Evolutionary conservation across 2,888 invertebrate species (phyloP), one percentile per base, ranked within the genome.

Genomic region (Pollenia labialis): DNA sequence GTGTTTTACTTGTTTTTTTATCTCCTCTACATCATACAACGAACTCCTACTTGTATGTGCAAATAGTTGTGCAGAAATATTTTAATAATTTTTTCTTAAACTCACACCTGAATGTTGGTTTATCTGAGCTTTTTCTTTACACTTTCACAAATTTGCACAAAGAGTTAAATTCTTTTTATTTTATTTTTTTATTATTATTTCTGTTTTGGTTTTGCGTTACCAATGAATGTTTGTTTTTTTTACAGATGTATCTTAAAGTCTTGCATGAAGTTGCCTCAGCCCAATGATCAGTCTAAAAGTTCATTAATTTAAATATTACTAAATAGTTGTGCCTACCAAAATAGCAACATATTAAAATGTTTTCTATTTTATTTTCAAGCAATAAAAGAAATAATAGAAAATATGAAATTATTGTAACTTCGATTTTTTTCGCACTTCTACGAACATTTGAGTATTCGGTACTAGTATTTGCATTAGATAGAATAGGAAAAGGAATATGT

Each of bases 131-230:
- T 74, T 86, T 81, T 64, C 81, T 81, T 74, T 82, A 86, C 82
- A 86, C 85, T 86, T 86, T 86, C 85, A 82, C 85, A 82, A 82
- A 72, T 85, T 79, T 79, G 74, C 81, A 77, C 75, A 60, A 46
- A 50, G 60, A 74, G 76, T 14, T 48, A 46, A 62, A 56, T 60
- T 11, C 1, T 46, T 7, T 50, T 62, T 46, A 58, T n/a, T 48
- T 60, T 69, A 23, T 18, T 12, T 50, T 46, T 32, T 32, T 32
- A 32, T 32, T 6, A 32, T 32, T 32, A 32, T 32, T 32, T 32
- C 32, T 32, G 32, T 32, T 32, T 32, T 32, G 32, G 32, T 32
- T 66, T 44, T 64, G 54, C 11, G 46, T 71, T 77, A 46, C 18
- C 14, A 64, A 42, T 42, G 16, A 54, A 9, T 54, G 7, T 14